Conservation (phyloP, 2,797 vertebrate genomes). For the Mus caroli region DNA sequence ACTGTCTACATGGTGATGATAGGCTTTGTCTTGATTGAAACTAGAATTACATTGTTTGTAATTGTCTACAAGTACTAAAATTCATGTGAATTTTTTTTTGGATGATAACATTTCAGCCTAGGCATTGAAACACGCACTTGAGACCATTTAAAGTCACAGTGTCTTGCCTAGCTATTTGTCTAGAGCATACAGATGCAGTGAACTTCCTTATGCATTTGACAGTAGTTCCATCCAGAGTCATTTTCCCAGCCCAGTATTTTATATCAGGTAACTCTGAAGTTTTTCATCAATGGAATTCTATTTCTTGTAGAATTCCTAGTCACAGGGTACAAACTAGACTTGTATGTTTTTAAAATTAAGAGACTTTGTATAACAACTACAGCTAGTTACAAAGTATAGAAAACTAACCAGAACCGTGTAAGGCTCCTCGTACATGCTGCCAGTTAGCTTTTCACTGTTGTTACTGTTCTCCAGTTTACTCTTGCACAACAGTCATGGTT, state of each 20-base stretch:
- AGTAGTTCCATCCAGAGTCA: background rate
- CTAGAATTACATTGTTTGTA: background rate
- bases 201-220: background rate
- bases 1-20: background rate
- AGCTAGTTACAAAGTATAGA: background rate
- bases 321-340: background rate
- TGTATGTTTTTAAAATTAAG: background rate
- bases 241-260: background rate
- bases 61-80: background rate
- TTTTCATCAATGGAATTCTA: background rate
- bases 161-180: background rate
- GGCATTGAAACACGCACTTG: background rate
- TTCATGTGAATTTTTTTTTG: slow-evolving; percentile 17
- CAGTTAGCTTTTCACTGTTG: background rate
- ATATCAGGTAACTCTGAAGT: background rate
- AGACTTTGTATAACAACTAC: background rate
- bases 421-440: background rate
- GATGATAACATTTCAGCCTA: slow-evolving; percentile 8
- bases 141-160: background rate
- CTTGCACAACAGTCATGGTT: background rate
- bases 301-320: background rate
- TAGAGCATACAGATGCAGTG: background rate
- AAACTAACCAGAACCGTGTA: background rate
- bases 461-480: background rate
- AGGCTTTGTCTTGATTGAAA: slow-evolving; percentile 22